phyloP scores from a whole-genome alignment of 92 coral and sea anemone species.

The Parazoanthus swiftii region DNA sequence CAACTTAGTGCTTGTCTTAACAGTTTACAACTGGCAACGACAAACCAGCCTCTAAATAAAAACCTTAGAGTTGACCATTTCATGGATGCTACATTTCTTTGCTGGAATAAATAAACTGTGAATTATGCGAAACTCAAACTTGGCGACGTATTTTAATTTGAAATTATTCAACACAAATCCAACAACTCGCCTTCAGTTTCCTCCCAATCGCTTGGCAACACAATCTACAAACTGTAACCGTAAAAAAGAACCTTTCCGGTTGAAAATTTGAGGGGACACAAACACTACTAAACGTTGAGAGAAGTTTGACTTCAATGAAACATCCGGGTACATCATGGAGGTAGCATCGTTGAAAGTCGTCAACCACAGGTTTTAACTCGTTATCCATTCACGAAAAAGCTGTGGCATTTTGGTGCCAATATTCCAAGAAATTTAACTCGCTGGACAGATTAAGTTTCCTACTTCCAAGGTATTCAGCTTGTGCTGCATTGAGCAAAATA shows the following conservation, averaged over 20 bases:
- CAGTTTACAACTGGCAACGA: not conserved
- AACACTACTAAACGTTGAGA: not conserved
- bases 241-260: no score
- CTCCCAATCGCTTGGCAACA: not conserved
- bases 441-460: not conserved
- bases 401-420: not conserved
- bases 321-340: not conserved
- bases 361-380: no score
- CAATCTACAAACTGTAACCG: not conserved
- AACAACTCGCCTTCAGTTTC: not conserved
- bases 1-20: not conserved
- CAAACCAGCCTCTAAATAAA: not conserved
- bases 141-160: not conserved
- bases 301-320: no score
- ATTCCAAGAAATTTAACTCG: no score
- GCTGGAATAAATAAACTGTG: no score
- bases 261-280: not conserved
- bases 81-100: not conserved
- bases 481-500: no score
- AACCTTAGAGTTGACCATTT: not conserved
- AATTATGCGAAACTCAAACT: not conserved
- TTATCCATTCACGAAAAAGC: not conserved
- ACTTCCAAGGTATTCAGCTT: no score
- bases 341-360: not conserved
- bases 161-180: not conserved